Base-by-base conservation (phyloP, 2,888 invertebrate genomes). In the Trichogramma evanescens region DNA sequence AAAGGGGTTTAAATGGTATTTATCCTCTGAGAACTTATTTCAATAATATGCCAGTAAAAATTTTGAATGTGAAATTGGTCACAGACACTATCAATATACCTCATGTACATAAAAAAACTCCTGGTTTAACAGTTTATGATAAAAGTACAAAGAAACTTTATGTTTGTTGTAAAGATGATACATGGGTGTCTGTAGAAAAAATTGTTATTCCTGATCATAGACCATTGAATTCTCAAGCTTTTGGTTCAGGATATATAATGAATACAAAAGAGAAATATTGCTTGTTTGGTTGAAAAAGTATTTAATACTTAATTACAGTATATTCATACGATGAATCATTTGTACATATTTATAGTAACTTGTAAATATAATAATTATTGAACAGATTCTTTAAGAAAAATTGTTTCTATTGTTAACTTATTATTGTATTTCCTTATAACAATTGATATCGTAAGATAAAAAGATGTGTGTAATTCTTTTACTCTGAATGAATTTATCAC, bases 241-340 rank as follows among this genome's bases (percentile, higher is more conserved):
- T 96, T 80, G 86, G 86, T 77, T 93, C 93, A 81, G 95, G 95
- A 6, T 95, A 87, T 77, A 79, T 94, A 42, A 85, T 83, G 71
- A 87, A 87, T 79, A 70, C 75, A 50, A 70, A 77, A 68, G 67
- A 76, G 65, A 66, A 69, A 45, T 68, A 70, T 52, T 78, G 77
- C 72, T 63, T 66, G 68, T 65, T 65, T 43, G 39, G 26, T 57
- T 63, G 40, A 58, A 13, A 38, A 53, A 26, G 26, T 26, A 26
- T 26, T 26, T 26, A 26, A 26, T 26, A 26, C 26, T 26, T 26
- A 26, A 26, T 26, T 26, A 26, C 26, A 26, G 26, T 26, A 26
- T 26, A 26, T 26, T 26, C 26, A 26, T 26, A 26, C 26, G 3
- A 26, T 44, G 9, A 40, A 53, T 44, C 40, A 44, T 45, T 45